Conservation (phyloP, 2,888 invertebrate species). For the Leucania comma region DNA sequence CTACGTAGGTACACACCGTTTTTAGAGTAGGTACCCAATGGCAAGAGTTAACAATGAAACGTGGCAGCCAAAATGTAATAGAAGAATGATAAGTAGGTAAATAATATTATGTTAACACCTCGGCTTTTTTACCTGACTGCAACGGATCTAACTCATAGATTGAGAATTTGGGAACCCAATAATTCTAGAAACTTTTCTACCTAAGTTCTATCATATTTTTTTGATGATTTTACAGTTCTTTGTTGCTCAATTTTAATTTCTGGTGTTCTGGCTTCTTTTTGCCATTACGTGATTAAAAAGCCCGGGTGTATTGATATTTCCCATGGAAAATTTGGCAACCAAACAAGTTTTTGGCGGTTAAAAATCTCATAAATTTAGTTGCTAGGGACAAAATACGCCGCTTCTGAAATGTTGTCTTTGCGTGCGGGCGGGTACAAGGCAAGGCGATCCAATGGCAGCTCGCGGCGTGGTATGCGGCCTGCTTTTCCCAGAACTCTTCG, state of each 20-base stretch:
- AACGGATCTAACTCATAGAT: background rate
- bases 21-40: background rate
- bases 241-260: background rate
- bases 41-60: background rate
- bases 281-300: background rate
- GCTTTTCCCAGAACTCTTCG: slow-evolving; percentile 88
- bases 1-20: slow-evolving; percentile 5
- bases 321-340: background rate
- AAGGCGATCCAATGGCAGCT: slow-evolving; percentile 80
- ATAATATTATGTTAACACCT: background rate
- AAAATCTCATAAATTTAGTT: slow-evolving; percentile 12
- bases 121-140: background rate
- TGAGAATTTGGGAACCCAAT: background rate
- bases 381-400: slow-evolving; percentile 41
- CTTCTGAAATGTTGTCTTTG: slow-evolving; percentile 75
- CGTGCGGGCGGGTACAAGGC: slow-evolving; percentile 69
- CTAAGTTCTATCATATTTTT: background rate
- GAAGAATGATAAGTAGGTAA: background rate
- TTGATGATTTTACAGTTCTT: too few relatives aligned
- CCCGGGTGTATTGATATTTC: too few relatives aligned
- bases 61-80: background rate
- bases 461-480: slow-evolving; percentile 86
- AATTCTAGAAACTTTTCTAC: background rate
- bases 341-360: background rate
- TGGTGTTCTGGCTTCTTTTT: background rate